These are phyloP conservation scores for Takifugu flavidus DNA, from an alignment of 2,113 vertebrate species.

Conservation along the genomic window DNA sequence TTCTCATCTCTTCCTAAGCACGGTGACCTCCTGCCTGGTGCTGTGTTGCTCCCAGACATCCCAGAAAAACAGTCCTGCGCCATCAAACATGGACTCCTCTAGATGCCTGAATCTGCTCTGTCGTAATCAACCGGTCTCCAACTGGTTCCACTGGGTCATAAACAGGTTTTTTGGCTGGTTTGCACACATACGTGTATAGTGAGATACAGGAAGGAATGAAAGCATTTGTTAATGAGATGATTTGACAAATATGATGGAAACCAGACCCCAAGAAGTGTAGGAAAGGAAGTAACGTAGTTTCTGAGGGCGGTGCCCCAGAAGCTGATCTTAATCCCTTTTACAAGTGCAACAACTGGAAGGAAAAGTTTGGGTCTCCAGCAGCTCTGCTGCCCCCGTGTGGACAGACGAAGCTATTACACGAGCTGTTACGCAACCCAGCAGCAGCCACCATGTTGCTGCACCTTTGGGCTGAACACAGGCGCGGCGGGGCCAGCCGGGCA, in stretches of 20 bases:
- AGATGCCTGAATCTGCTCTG: too few species aligned
- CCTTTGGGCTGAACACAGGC: conserved; percentile 44
- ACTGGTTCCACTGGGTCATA: too few species aligned
- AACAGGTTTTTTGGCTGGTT: too few species aligned
- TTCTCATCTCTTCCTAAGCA: too few species aligned
- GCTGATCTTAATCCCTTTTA: conserved; percentile 6
- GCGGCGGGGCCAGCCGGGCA: conserved; percentile 19
- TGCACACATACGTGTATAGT: not conserved
- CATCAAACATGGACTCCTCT: too few species aligned
- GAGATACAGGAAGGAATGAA: too few species aligned
- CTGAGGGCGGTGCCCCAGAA: not conserved
- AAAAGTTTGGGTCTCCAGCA: conserved; percentile 25
- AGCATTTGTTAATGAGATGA: too few species aligned
- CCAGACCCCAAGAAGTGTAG: not conserved
- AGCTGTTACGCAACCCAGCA: conserved; percentile 56
- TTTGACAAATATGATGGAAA: not conserved
- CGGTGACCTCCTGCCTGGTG: too few species aligned
- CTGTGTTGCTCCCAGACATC: too few species aligned
- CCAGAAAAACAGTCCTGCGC: too few species aligned
- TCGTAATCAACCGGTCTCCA: too few species aligned
- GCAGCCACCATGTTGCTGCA: conserved; percentile 43
- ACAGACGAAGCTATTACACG: conserved; percentile 50
- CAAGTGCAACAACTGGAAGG: not conserved
- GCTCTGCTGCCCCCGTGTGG: conserved; percentile 35
- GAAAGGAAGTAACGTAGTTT: too few species aligned